Percentiles rank a stretch among this genome's conserved stretches.
Conservation (phyloP, 1,140 invertebrate genomes). For the Phthorimaea operculella region DNA sequence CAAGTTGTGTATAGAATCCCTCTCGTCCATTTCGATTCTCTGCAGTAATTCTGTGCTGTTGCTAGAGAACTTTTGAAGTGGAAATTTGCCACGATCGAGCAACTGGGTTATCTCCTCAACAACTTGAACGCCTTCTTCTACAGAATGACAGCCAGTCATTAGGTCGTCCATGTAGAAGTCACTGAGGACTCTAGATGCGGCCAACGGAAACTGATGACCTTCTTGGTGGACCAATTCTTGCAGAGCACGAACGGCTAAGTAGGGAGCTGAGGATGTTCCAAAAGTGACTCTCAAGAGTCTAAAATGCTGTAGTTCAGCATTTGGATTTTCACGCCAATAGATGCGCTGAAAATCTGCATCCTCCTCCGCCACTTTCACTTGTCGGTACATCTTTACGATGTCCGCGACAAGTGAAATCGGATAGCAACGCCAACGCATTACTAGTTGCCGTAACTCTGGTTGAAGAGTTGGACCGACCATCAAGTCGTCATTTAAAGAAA, state of each 20-base stretch:
- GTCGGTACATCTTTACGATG: slow-evolving; percentile 45
- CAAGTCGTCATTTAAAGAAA: slow-evolving; percentile 7
- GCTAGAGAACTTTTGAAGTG: slow-evolving; percentile 18
- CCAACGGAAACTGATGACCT: slow-evolving; percentile 10
- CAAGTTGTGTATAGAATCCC: neutral
- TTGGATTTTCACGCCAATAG: slow-evolving; percentile 20
- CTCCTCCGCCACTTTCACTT: slow-evolving; percentile 21
- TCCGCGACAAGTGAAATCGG: slow-evolving; percentile 32
- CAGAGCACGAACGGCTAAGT: slow-evolving; percentile 20
- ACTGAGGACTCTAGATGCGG: slow-evolving; percentile 10
- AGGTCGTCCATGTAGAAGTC: slow-evolving; percentile 40
- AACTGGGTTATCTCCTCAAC: slow-evolving; percentile 9
- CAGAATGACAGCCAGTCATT: slow-evolving; percentile 21
- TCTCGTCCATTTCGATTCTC: neutral
- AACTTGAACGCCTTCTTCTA: slow-evolving; percentile 14
- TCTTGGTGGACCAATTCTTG: slow-evolving; percentile 25
- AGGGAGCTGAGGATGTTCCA: slow-evolving; percentile 23
- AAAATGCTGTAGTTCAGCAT: slow-evolving; percentile 16
- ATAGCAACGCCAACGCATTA: slow-evolving; percentile 38
- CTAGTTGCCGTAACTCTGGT: slow-evolving; percentile 29
- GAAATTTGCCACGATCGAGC: slow-evolving; percentile 5
- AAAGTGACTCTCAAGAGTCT: slow-evolving; percentile 26
- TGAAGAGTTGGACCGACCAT: slow-evolving; percentile 9
- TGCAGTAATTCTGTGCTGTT: slow-evolving; percentile 15
- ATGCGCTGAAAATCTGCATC: slow-evolving; percentile 30